A percentile compares a stretch with the other conserved stretches of the same genome.
phyloP scores from a whole-genome alignment of 2,797 vertebrate genomes.

The Hemibagrus guttatus region DNA sequence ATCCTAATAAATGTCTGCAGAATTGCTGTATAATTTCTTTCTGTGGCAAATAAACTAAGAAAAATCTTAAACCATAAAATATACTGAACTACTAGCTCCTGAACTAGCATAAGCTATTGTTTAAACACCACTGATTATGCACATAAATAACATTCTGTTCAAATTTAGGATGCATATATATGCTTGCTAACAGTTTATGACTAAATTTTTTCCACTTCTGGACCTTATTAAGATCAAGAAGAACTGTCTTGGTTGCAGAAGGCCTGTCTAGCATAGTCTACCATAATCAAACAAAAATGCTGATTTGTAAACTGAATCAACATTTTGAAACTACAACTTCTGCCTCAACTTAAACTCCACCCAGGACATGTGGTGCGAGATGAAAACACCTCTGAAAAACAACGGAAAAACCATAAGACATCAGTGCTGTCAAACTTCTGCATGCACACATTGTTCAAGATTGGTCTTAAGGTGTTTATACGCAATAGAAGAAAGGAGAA shows the following conservation, averaged over 20 bases:
- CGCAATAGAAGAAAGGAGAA: background rate
- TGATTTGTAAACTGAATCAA: slow-evolving; percentile 10
- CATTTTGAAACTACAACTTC: background rate
- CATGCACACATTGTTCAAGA: background rate
- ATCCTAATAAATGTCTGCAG: background rate
- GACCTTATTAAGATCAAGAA: background rate
- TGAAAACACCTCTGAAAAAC: background rate
- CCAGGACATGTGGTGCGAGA: slow-evolving; percentile 3
- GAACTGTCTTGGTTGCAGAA: background rate
- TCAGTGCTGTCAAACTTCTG: background rate
- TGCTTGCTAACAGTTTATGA: background rate
- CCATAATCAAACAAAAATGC: slow-evolving; percentile 2
- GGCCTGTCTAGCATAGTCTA: background rate
- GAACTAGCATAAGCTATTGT: background rate
- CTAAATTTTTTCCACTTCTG: slow-evolving; percentile 5
- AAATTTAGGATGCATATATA: background rate
- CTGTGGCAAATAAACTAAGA: background rate
- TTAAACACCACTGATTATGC: background rate
- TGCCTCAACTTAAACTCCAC: background rate
- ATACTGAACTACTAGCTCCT: slow-evolving; percentile 9
- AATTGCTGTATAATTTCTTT: background rate
- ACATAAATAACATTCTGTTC: background rate
- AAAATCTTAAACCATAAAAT: background rate
- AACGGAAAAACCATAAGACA: background rate
- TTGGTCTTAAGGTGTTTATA: background rate